Conservation (phyloP, 2,888 invertebrate species). For the Drosophila lutescens region DNA sequence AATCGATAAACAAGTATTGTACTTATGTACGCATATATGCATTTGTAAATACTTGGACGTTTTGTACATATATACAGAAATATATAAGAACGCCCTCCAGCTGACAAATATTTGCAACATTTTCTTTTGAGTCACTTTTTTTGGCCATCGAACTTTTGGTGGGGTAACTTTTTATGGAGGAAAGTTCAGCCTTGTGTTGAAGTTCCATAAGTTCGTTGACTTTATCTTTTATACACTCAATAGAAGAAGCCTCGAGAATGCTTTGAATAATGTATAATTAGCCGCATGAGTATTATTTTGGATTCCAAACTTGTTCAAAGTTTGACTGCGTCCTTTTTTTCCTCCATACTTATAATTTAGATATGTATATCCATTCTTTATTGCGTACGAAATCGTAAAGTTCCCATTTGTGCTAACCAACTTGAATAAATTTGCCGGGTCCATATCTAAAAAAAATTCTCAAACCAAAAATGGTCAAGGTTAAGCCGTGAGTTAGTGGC, state of each 20-base stretch:
- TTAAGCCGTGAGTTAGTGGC: constrained; percentile 65
- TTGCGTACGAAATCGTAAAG: not conserved
- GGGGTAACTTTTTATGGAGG: constrained; percentile 1
- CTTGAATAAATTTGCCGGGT: constrained; percentile 1
- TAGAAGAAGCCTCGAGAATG: constrained; percentile 6
- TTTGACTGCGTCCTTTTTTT: constrained; percentile 1
- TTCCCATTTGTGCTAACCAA: not conserved
- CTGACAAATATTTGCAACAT: constrained; percentile 30
- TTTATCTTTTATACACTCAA: constrained; percentile 6
- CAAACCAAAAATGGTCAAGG: constrained; percentile 56
- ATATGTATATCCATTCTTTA: not conserved
- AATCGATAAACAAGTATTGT: constrained; percentile 39
- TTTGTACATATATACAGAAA: not conserved
- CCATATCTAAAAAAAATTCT: constrained; percentile 3
- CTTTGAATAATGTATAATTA: constrained; percentile 24
- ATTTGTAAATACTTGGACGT: not conserved
- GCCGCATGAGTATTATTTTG: constrained; percentile 17
- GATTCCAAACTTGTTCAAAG: constrained; percentile 25
- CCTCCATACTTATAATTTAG: not conserved
- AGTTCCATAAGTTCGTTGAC: constrained; percentile 32
- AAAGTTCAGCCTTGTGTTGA: constrained; percentile 19
- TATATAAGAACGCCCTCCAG: constrained; percentile 1
- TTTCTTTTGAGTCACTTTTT: constrained; percentile 3
- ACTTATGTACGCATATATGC: constrained; percentile 6
- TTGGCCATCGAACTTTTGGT: constrained; percentile 24